phyloP scores from a whole-genome alignment of 2,888 invertebrate species.

The Pycnomerus fuliginosus region DNA sequence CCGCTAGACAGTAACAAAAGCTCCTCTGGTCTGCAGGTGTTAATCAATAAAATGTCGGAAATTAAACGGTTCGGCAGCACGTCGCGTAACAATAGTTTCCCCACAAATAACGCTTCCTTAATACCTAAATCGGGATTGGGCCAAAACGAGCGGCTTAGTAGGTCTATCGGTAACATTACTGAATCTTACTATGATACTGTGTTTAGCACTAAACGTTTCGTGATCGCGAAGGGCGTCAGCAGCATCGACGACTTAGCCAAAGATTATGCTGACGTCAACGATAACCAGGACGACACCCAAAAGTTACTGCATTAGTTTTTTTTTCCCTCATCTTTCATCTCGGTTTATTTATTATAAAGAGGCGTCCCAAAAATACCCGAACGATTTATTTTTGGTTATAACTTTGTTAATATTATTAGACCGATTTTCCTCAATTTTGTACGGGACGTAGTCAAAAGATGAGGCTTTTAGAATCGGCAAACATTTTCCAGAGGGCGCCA shows the following conservation, averaged over 20 bases:
- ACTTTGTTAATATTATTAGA: too few relatives aligned
- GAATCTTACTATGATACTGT: slow-evolving; percentile 59
- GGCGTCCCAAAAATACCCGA: too few relatives aligned
- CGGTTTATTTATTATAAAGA: too few relatives aligned
- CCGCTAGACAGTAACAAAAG: slow-evolving; percentile 36
- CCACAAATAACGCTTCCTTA: slow-evolving; percentile 45
- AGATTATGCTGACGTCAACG: slow-evolving; percentile 28
- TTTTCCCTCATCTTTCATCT: slow-evolving; percentile 24
- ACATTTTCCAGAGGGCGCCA: too few relatives aligned
- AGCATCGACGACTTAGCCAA: slow-evolving; percentile 29
- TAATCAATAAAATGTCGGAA: slow-evolving; percentile 47
- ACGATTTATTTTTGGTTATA: too few relatives aligned
- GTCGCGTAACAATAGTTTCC: slow-evolving; percentile 48
- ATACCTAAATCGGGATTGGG: slow-evolving; percentile 33
- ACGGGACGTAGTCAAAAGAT: too few relatives aligned
- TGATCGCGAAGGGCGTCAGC: slow-evolving; percentile 49
- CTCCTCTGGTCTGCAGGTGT: slow-evolving; percentile 41
- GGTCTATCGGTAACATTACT: slow-evolving; percentile 51
- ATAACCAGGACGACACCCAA: slow-evolving; percentile 30
- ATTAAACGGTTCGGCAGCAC: slow-evolving; percentile 41
- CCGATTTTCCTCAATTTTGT: too few relatives aligned
- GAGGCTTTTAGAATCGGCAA: too few relatives aligned
- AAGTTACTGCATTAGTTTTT: slow-evolving; percentile 19
- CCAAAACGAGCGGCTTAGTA: slow-evolving; percentile 46
- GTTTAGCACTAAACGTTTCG: slow-evolving; percentile 53